Conservation (phyloP, 2,797 vertebrate species). For the Enoplosus armatus region DNA sequence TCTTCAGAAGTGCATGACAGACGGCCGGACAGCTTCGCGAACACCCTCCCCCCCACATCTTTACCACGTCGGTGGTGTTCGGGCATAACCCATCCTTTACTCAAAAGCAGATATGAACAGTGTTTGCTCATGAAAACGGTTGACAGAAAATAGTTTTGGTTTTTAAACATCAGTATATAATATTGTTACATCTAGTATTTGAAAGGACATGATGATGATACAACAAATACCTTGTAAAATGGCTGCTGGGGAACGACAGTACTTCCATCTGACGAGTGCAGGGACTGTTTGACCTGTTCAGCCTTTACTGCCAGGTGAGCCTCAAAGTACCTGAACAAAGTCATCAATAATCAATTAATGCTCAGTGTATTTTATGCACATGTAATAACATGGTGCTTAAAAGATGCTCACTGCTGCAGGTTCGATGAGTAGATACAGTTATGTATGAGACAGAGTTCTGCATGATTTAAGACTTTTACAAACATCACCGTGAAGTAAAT, state of each 20-base stretch:
- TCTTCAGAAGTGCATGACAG: no score
- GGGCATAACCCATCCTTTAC: no score
- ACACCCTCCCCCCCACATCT: no score
- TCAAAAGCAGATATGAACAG: no score
- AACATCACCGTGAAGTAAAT: not conserved
- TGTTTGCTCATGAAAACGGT: no score
- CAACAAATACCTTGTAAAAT: conserved; percentile 89
- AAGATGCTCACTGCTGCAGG: not conserved
- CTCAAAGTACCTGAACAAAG: conserved; percentile 89
- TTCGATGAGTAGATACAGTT: not conserved
- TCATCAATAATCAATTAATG: not conserved
- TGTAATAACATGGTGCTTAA: not conserved
- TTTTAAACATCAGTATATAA: no score
- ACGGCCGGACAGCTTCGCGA: no score
- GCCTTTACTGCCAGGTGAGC: conserved; percentile 95
- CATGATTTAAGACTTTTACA: not conserved
- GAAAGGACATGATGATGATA: not conserved
- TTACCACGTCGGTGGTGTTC: no score
- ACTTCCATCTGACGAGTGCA: conserved; percentile 93
- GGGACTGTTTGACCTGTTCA: conserved; percentile 95
- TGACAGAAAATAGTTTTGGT: no score
- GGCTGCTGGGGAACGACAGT: conserved; percentile 91
- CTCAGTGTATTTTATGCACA: not conserved
- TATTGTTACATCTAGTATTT: no score
- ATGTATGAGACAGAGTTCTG: no score